These are phyloP conservation scores for Syngnathus scovelli DNA, from an alignment of 2,113 vertebrate genomes.

Conservation along the genomic window DNA sequence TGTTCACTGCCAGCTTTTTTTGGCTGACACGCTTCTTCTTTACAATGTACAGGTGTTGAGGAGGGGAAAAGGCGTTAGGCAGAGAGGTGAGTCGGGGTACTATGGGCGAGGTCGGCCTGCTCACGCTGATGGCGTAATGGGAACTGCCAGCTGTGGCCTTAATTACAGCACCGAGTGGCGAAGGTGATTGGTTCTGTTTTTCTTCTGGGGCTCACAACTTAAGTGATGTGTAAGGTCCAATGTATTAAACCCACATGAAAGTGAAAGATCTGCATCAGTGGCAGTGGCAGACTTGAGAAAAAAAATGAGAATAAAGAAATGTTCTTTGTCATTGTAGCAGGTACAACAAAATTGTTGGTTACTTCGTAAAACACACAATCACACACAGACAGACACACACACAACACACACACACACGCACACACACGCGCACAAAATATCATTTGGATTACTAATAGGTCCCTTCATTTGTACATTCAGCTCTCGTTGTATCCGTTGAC, in stretches of 20 bases:
- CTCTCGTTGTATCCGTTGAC: not conserved
- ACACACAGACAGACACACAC: not conserved
- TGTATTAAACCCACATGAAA: slow-evolving; percentile 63
- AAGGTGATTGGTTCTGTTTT: slow-evolving; percentile 65
- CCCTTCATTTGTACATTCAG: slow-evolving; percentile 6
- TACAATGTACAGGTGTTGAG: slow-evolving; percentile 72
- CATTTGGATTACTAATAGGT: slow-evolving; percentile 28
- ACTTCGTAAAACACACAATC: not conserved
- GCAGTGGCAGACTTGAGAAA: slow-evolving; percentile 9
- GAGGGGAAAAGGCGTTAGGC: slow-evolving; percentile 22
- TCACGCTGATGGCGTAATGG: slow-evolving; percentile 68
- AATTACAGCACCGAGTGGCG: slow-evolving; percentile 62
- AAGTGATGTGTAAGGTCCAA: slow-evolving; percentile 63
- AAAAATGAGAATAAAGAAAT: too few species aligned
- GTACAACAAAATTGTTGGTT: too few species aligned
- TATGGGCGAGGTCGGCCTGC: slow-evolving; percentile 44
- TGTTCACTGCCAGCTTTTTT: slow-evolving; percentile 46
- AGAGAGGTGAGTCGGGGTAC: slow-evolving; percentile 45
- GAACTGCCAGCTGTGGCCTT: slow-evolving; percentile 73
- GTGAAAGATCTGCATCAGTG: slow-evolving; percentile 45
- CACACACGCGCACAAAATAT: not conserved
- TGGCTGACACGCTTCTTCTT: slow-evolving; percentile 47
- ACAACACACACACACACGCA: not conserved
- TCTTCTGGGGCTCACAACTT: slow-evolving; percentile 61
- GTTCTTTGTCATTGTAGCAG: too few species aligned